Evolutionary conservation across 1,140 invertebrate genomes (phyloP).

Genomic region (Pseudomyrmex pallidus): DNA sequence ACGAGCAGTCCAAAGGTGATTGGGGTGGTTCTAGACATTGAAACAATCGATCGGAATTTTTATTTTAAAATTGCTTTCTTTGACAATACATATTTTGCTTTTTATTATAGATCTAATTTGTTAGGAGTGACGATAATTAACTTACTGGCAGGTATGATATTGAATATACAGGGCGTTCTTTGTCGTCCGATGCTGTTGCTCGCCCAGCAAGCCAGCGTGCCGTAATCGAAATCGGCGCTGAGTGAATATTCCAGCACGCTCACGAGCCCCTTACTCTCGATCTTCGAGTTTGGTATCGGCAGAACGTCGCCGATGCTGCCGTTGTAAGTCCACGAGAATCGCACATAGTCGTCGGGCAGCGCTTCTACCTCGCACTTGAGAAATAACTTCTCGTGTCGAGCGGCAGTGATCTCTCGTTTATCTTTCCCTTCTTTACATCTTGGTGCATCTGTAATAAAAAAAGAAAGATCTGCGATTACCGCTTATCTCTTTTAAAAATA

Average conservation of each 20-base stretch:
- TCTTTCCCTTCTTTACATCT: slow-evolving; percentile 87
- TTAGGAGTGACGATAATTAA: slow-evolving; percentile 57
- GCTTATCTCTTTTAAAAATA: no score
- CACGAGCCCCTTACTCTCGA: slow-evolving; percentile 88
- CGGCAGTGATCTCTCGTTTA: slow-evolving; percentile 86
- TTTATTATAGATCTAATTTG: neutral
- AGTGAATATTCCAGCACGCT: slow-evolving; percentile 89
- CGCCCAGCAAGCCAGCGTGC: slow-evolving; percentile 94
- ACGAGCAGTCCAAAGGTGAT: slow-evolving; percentile 88
- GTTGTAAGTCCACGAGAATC: slow-evolving; percentile 93
- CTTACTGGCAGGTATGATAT: slow-evolving; percentile 93
- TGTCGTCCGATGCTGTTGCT: slow-evolving; percentile 93
- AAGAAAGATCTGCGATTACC: no score
- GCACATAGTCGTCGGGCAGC: slow-evolving; percentile 88
- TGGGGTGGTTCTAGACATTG: slow-evolving; percentile 87
- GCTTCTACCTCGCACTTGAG: slow-evolving; percentile 93
- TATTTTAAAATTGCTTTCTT: neutral
- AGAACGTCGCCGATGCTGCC: slow-evolving; percentile 88
- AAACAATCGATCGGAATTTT: neutral
- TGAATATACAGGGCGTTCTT: slow-evolving; percentile 92
- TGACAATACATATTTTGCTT: neutral
- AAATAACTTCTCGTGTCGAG: slow-evolving; percentile 87
- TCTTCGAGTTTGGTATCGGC: slow-evolving; percentile 85
- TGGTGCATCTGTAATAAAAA: slow-evolving; percentile 86
- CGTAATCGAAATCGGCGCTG: slow-evolving; percentile 89